Evolutionary conservation across 2,113 vertebrate species (phyloP), one percentile per base, ranked within the genome.

Genomic region (Myrmophylax atrothorax): DNA sequence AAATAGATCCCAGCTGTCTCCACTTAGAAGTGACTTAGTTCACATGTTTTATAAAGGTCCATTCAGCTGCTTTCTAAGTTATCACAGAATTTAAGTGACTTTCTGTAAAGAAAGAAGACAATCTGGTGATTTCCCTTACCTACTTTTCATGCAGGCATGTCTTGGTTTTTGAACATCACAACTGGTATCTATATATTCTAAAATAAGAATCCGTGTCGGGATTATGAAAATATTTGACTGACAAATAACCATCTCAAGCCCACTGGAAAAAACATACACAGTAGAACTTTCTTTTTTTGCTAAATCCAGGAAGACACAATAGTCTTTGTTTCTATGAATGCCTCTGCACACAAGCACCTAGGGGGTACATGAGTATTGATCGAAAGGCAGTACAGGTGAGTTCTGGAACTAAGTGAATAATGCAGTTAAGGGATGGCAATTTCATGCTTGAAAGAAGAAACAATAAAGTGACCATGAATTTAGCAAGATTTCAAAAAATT

Each of bases 1-100:
- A 90, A 96, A 93, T 80, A 95, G 94, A 93, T 55, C 76, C 76
- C 95, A 96, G 83, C 90, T 97, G 90, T 93, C 95, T 97, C 90
- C 93, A 96, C 91, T 96, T 90, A 96, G 29, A 91, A 94, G 59
- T 67, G 87, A 91, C 93, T 93, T 90, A 92, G 94, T 92, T 95
- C 60, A 24, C 60, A 50, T 55, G 49, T 81, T 90, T 96, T 77
- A 80, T 83, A 91, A 93, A 93, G 70, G 78, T 85, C 91, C 75
- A 91, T 93, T 95, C 90, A 94, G 63, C 35, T 3, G 16, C 59
- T 6, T 85, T 83, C 66, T 59, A 42, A 91, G 72, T 67, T 86
- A 93, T 59, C 24, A 1, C 42, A 77, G 90, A 90, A 79, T 13
- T 77, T 38, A 92, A 84, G 56, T 31, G 18, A 80, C 59, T 80